Conservation (phyloP, 2,888 invertebrate genomes). For the Alitta virens region DNA sequence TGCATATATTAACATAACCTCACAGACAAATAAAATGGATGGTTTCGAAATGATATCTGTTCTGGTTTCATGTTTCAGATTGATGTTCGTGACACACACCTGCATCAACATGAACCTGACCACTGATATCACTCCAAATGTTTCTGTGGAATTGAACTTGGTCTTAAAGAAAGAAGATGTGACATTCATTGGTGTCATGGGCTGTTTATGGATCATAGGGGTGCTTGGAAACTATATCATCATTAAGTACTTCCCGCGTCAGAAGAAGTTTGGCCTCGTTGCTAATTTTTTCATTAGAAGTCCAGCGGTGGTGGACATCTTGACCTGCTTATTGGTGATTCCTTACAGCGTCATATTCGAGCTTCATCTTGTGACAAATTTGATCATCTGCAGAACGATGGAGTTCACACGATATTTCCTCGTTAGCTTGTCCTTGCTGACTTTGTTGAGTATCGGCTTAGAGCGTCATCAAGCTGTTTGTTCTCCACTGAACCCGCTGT, state of each 20-base stretch:
- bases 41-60: too few relatives aligned
- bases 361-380: constrained; percentile 35
- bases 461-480: constrained; percentile 42
- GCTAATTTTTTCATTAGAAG: constrained; percentile 38
- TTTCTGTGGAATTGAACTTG: too few relatives aligned
- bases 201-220: background rate
- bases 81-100: too few relatives aligned
- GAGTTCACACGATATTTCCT: constrained; percentile 37
- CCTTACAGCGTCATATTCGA: constrained; percentile 40
- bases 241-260: background rate
- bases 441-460: constrained; percentile 37
- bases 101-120: too few relatives aligned
- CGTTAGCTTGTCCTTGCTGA: constrained; percentile 33
- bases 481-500: constrained; percentile 30
- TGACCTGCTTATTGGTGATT: constrained; percentile 36
- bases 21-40: too few relatives aligned
- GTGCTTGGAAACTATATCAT: background rate
- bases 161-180: too few relatives aligned
- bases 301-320: constrained; percentile 36
- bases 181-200: background rate
- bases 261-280: background rate
- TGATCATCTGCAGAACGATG: constrained; percentile 33
- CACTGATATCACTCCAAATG: too few relatives aligned
- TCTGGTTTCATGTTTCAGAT: too few relatives aligned
- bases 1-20: background rate